Evolutionary conservation across 2,888 invertebrate genomes (phyloP).

Genomic region (Scrobipalpa atriplicella): DNA sequence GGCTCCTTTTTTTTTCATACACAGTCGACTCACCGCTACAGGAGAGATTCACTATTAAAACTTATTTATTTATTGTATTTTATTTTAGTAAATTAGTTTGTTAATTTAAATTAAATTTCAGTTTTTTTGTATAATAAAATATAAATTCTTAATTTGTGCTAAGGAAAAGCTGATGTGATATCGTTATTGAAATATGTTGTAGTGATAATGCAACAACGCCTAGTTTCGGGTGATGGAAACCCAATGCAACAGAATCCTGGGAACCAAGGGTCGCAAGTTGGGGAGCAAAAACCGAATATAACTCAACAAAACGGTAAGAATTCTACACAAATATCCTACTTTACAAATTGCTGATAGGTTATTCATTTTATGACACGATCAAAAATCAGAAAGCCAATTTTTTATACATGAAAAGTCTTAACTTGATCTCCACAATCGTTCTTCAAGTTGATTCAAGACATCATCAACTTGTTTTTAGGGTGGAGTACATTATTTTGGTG

Average conservation of each 20-base stretch:
- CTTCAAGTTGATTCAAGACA: conserved; percentile 70
- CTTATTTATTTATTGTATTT: background rate
- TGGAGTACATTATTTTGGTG: conserved; percentile 66
- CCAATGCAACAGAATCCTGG: conserved; percentile 62
- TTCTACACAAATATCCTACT: too few species aligned
- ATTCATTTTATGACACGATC: too few species aligned
- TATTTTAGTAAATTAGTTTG: background rate
- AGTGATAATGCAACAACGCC: conserved; percentile 75
- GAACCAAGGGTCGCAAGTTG: conserved; percentile 46
- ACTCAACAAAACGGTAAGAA: conserved; percentile 57
- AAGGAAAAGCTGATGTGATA: too few species aligned
- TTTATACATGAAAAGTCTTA: background rate
- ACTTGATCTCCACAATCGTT: conserved; percentile 67
- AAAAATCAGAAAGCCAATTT: too few species aligned
- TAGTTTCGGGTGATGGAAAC: conserved; percentile 57
- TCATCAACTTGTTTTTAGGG: conserved; percentile 68
- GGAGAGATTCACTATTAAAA: too few species aligned
- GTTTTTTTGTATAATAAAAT: too few species aligned
- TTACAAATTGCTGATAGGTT: background rate
- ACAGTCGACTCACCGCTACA: too few species aligned
- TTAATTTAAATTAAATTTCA: too few species aligned
- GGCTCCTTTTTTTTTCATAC: too few species aligned
- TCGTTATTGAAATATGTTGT: conserved; percentile 23
- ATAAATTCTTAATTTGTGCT: too few species aligned
- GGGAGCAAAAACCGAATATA: conserved; percentile 66